Conservation (phyloP, 2,113 vertebrate genomes). For the Oreotrochilus melanogaster region DNA sequence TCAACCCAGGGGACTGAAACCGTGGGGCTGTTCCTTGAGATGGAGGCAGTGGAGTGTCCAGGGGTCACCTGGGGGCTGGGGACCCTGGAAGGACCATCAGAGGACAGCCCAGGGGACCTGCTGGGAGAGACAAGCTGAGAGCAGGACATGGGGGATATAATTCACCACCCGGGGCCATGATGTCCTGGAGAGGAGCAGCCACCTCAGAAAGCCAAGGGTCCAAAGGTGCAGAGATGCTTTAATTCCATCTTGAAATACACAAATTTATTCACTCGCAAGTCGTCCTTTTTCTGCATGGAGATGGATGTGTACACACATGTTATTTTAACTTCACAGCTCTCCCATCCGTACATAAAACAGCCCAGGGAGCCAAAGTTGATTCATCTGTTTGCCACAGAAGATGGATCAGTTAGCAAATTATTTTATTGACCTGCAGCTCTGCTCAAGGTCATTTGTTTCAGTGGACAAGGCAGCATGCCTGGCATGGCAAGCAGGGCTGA, state of each 20-base stretch:
- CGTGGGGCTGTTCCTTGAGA: neutral
- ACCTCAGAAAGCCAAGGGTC: neutral
- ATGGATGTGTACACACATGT: neutral
- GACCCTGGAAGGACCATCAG: neutral
- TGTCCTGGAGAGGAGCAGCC: neutral
- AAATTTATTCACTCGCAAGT: neutral
- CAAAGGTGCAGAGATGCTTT: neutral
- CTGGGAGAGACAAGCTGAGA: fast-evolving
- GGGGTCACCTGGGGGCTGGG: neutral
- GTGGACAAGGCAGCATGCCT: conserved; percentile 39
- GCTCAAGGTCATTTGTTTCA: conserved; percentile 58
- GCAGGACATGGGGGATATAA: fast-evolving
- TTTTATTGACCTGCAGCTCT: conserved; percentile 59
- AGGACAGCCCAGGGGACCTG: neutral
- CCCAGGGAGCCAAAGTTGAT: conserved; percentile 19
- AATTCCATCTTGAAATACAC: neutral
- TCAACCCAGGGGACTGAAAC: neutral
- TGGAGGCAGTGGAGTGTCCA: neutral
- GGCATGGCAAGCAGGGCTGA: conserved; percentile 15
- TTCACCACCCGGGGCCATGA: fast-evolving
- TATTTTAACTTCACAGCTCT: conserved; percentile 42
- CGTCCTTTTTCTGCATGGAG: neutral
- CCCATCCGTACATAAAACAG: conserved; percentile 59
- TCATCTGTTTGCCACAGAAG: conserved; percentile 48
- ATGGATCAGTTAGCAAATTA: conserved; percentile 60